Evolutionary conservation across 2,888 invertebrate species (phyloP).

Genomic region (Rosalia funebris): DNA sequence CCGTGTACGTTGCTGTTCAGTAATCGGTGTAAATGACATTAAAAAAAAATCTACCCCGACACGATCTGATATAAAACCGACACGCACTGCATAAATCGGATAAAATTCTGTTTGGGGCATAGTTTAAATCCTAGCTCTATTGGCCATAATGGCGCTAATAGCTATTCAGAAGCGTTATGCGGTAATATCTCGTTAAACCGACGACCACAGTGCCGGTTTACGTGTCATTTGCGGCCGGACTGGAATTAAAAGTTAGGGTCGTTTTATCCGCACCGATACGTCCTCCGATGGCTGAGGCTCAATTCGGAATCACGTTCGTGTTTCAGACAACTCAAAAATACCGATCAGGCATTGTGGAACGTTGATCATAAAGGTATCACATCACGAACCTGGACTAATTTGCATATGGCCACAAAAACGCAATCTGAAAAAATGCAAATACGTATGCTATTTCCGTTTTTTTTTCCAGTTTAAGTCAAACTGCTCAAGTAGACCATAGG

Average conservation of each 20-base stretch:
- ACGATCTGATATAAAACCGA: conserved; percentile 9
- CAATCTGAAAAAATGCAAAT: too few relatives aligned
- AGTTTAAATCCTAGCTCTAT: conserved; percentile 54
- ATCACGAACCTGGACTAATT: too few relatives aligned
- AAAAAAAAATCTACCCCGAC: conserved; percentile 6
- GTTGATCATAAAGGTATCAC: too few relatives aligned
- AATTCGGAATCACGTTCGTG: too few relatives aligned
- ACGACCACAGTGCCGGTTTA: conserved; percentile 60
- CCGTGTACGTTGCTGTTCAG: too few relatives aligned
- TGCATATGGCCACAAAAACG: too few relatives aligned
- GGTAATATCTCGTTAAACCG: conserved; percentile 63
- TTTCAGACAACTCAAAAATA: too few relatives aligned
- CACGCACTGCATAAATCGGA: conserved; percentile 41
- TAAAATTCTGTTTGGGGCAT: conserved; percentile 40
- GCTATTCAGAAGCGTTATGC: conserved; percentile 61
- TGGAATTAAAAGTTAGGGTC: conserved; percentile 63
- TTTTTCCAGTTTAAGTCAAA: too few relatives aligned
- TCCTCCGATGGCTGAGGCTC: too few relatives aligned
- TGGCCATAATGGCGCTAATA: conserved; percentile 62
- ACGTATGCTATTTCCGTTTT: too few relatives aligned
- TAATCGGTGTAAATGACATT: background rate
- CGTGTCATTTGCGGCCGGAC: conserved; percentile 62
- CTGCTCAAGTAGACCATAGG: too few relatives aligned
- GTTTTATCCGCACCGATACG: conserved; percentile 43
- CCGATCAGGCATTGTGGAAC: too few relatives aligned